Evolutionary conservation across 2,797 vertebrate genomes (phyloP), one percentile per base, ranked within the genome.

Genomic region (Oreortyx pictus): DNA sequence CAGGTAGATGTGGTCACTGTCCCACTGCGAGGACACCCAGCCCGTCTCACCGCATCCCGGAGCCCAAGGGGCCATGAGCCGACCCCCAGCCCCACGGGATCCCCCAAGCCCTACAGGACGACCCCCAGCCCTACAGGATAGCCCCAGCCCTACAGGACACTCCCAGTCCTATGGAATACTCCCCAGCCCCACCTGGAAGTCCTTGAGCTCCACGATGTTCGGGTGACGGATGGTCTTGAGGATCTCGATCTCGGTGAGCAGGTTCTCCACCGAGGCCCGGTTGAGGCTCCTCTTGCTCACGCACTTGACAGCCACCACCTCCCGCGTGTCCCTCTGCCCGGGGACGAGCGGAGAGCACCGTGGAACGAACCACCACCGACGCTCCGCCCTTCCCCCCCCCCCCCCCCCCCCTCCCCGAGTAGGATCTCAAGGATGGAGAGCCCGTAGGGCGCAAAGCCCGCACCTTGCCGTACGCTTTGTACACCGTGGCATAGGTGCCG

Each of bases 241-340:
- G 92, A 99, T 99, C 96, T 99, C 98, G 1, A 99, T 99, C 97
- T 99, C 99, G 0, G 98, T 99, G 89, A 99, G 98, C 76, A 99
- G 98, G 96, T 99, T 99, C 95, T 99, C 99, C 96, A 99, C 98
- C 0, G 99, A 99, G 0, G 97, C 96, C 87, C 98, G 99, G 97
- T 99, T 99, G 39, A 99, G 97, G 60, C 97, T 99, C 95, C 98
- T 99, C 97, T 99, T 99, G 82, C 83, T 98, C 47, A 99, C 98
- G 3, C 99, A 99, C 96, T 99, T 99, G 93, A 99, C 97, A 13
- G 99, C 99, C 83, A 99, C 99, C 56, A 98, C 99, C 79, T 99
- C 99, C 5, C 99, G 97, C 31, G 92, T 98, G 94, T 99, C 98
- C 23, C 97, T 98, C 99, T 99, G 70, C 57, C 76, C 3, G 11